Conservation (phyloP, 2,888 invertebrate genomes). For the Pristionchus japonicus region DNA sequence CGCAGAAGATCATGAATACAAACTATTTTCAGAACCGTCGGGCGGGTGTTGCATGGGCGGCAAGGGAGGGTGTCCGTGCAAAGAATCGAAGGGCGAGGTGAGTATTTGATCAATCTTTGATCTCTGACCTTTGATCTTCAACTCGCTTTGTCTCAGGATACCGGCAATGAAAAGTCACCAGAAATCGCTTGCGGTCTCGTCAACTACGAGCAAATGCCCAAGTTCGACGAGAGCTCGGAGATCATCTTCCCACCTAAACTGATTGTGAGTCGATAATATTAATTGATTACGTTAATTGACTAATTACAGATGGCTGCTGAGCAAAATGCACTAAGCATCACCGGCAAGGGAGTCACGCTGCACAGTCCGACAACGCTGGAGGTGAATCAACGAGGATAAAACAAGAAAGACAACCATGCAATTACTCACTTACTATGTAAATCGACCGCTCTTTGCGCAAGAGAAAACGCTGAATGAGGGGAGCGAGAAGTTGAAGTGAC, state of each 20-base stretch:
- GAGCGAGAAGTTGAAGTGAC: too few relatives aligned
- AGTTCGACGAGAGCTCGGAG: constrained; percentile 86
- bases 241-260: constrained; percentile 92
- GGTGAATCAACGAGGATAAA: too few relatives aligned
- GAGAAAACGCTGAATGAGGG: too few relatives aligned
- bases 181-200: constrained; percentile 43
- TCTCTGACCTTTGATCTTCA: constrained; percentile 8
- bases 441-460: too few relatives aligned
- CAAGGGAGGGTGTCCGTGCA: constrained; percentile 47
- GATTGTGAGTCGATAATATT: constrained; percentile 80
- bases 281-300: constrained; percentile 12
- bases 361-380: constrained; percentile 49
- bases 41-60: constrained; percentile 40
- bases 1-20: neutral
- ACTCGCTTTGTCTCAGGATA: neutral
- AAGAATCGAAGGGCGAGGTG: constrained; percentile 10
- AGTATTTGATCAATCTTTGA: neutral
- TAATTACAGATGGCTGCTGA: neutral
- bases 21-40: neutral
- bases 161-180: constrained; percentile 35
- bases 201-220: constrained; percentile 66
- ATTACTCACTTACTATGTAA: too few relatives aligned
- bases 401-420: neutral
- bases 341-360: neutral
- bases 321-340: neutral